Evolutionary conservation across 30 jellyfish, hydroid and myxozoan species (phyloP), one percentile per base, ranked within the genome.

Genomic region (Mastigias papua): DNA sequence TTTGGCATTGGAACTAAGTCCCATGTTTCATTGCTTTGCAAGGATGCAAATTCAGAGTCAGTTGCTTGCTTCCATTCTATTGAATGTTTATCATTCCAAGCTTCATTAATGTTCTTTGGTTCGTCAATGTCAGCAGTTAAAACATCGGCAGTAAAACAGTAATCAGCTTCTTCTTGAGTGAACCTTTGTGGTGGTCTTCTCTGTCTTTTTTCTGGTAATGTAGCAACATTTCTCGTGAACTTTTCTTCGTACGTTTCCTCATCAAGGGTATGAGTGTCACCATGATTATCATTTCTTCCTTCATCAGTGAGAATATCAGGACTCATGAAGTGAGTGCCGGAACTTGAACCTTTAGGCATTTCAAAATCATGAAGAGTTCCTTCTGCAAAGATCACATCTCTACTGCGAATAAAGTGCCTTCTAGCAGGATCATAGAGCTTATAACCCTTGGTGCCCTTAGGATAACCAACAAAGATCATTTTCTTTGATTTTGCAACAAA

Each of bases 121-220:
- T 42, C 54, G 54, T 42, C 54, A 42, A 42, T 42, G 54, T 42
- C 54, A 42, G 13, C 54, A 42, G 54, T 42, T 42, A 42, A 42
- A 4, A 15, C 54, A 42, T 42, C 54, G 13, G 54, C 54, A 42
- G 54, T 71, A 71, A 22, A 71, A 71, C 83, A 71, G 50, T 71
- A 71, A 25, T 71, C 50, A 32, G 67, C 83, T 54, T 23, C 83
- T 71, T 71, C 83, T 71, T 71, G 62, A 31, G 31, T 71, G 67
- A 25, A 71, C 46, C 83, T 71, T 71, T 71, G 83, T 22, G 83
- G 67, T 34, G 46, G 83, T 71, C 80, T 69, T 32, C 80, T 69
- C 80, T 25, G 80, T 23, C 83, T 71, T 27, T 31, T 13, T 48
- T 71, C 69, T 11, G 67, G 83, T n/a, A 71, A 42, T 26, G 64